A percentile compares a stretch with the other conserved stretches of the same genome.
These are phyloP conservation scores for Monoplex corrugatus DNA, from an alignment of 2,888 invertebrate species.

Conservation along the genomic window DNA sequence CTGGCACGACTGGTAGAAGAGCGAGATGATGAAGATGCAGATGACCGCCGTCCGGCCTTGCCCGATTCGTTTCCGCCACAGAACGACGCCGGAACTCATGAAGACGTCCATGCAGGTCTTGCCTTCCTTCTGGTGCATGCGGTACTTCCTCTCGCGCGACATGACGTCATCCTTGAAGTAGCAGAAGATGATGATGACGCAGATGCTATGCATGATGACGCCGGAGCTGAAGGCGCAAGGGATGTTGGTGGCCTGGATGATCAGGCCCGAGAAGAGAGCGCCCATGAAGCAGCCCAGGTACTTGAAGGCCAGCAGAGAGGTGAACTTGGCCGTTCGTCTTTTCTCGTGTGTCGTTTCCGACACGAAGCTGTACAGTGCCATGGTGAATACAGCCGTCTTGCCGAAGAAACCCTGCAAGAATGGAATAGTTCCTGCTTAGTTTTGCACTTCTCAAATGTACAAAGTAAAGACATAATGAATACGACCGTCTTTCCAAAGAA, in stretches of 20 bases:
- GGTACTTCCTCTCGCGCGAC: slow-evolving; percentile 61
- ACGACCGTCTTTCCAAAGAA: too few relatives aligned
- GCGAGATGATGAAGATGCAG: slow-evolving; percentile 54
- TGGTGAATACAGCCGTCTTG: slow-evolving; percentile 80
- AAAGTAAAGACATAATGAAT: too few relatives aligned
- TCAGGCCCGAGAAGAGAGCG: slow-evolving; percentile 72
- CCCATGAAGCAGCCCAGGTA: slow-evolving; percentile 80
- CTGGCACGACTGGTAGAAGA: slow-evolving; percentile 70
- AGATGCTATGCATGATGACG: slow-evolving; percentile 68
- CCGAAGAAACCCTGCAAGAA: slow-evolving; percentile 77
- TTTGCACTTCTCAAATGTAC: background rate
- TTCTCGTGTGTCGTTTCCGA: slow-evolving; percentile 76
- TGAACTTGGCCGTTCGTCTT: slow-evolving; percentile 76
- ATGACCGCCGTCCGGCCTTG: slow-evolving; percentile 47
- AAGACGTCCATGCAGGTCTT: slow-evolving; percentile 63
- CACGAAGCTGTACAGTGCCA: slow-evolving; percentile 81
- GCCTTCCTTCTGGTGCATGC: slow-evolving; percentile 56
- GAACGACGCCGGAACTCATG: slow-evolving; percentile 63
- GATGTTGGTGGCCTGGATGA: slow-evolving; percentile 67
- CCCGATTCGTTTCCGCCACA: slow-evolving; percentile 37
- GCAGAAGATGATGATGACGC: slow-evolving; percentile 68
- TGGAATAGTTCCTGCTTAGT: background rate
- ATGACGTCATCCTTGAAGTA: slow-evolving; percentile 64
- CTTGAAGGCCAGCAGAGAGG: slow-evolving; percentile 79
- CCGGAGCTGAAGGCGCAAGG: slow-evolving; percentile 71